Evolutionary conservation across 35 echinoderm and acorn worm species (phyloP), one percentile per base, ranked within the genome.

Genomic region (Apostichopus parvimensis): DNA sequence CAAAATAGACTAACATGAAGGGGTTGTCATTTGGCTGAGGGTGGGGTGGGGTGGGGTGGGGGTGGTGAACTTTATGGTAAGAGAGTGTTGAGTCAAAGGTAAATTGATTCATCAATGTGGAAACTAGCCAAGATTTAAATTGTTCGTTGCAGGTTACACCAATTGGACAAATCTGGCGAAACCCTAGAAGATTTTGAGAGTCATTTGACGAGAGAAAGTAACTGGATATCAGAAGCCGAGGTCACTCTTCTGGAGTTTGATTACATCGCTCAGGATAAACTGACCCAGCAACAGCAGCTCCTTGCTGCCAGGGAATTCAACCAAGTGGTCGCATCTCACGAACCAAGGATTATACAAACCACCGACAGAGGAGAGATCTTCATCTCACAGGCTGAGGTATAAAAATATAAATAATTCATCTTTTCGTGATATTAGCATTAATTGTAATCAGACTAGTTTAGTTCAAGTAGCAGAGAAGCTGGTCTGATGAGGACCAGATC

Each of bases 221-320:
- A 99, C 89, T 99, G 97, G 97, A 91, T 99, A 87, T 87, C 95
- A 12, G 93, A 90, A 59, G 94, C 97, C 0, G 94, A 96, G 88
- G 93, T 95, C 56, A 96, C 82, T n/a, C 93, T 99, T 9, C 83
- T 99, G 65, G 95, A 96, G 77, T 94, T 99, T 90, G 91, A 91
- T 6, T 87, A 93, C 70, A 52, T 95, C 2, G 95, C 86, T 5
- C 77, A 91, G 64, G 97, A 96, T 28, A 84, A 87, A 58, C 77
- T 94, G 22, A 94, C 87, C 25, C 52, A 94, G 12, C 56, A 92
- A 22, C 91, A 99, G 79, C 97, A 99, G 84, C 89, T 96, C 20
- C 13, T 80, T 10, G 95, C 94, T 23, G 96, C 96, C 6, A 91
- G 92, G 28, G 92, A 92, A 13, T 98, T 98, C 52, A 98, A 98